Base-by-base conservation (phyloP, 2,888 invertebrate species). In the Clusia tigrina region DNA sequence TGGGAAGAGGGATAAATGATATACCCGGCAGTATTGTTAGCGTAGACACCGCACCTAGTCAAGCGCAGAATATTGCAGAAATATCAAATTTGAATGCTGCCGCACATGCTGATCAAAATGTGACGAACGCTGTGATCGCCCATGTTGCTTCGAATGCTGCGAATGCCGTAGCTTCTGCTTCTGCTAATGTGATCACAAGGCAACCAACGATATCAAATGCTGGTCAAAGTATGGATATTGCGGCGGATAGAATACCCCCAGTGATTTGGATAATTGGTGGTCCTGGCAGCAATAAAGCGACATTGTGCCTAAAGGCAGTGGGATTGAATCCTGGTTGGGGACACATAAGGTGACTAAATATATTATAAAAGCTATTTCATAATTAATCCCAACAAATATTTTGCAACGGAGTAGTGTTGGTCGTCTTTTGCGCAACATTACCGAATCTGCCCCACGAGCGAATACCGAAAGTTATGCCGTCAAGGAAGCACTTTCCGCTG, bases 281-380 rank as follows among this genome's bases (percentile, higher is more conserved):
- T 0, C 96, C 96, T 0, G 96, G 96, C 58, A 95, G 94, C 79
- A 95, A 95, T 80, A 96, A 96, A 81, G 91, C 92, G 1, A 85
- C 88, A 0, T 85, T 95, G 32, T 95, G 95, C 81, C 86, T 89
- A 62, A 89, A 90, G 69, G 92, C 91, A 0, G 87, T 90, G 2
- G 84, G 87, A 0, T 87, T 89, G 66, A 87, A 89, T 71, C 87
- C 88, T 0, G 91, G 91, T 3, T 93, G 93, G 91, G 87, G 87
- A 2, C 93, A 93, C 76, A 86, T 92, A 69, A 89, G 89, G 89
- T 88, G 71, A 67, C 9, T 46, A 48, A 32, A 10, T 56, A 0
- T 32, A 18, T 17, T 24, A 57, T 18, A 46, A 2, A 17, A 54
- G 48, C 9, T 5, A 6, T 9, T 17, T 18, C 24, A 20, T 2